A percentile compares a stretch with the other conserved stretches of the same genome.
Evolutionary conservation across 2,113 vertebrate genomes (phyloP).

Genomic region (Glaucomys volans): DNA sequence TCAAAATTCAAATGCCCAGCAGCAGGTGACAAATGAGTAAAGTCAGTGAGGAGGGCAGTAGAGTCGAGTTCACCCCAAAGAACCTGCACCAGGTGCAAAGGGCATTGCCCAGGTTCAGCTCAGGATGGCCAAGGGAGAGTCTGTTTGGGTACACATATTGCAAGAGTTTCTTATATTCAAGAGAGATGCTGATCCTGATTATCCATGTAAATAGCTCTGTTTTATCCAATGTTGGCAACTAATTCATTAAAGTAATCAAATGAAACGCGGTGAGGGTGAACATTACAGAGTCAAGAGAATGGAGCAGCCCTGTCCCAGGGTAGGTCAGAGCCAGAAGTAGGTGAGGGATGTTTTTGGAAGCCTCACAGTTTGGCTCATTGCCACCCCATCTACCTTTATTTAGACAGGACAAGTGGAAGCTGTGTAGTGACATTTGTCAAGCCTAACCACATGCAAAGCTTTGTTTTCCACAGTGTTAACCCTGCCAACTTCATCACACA

Average conservation of each 20-base stretch:
- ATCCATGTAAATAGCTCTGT: neutral
- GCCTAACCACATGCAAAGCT: neutral
- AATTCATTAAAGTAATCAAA: slow-evolving; percentile 2
- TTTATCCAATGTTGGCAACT: slow-evolving; percentile 4
- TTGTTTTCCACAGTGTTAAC: slow-evolving; percentile 5
- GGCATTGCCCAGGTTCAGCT: neutral
- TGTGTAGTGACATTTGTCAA: neutral
- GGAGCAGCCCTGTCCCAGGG: neutral
- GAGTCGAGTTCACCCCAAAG: neutral
- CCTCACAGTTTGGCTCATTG: neutral
- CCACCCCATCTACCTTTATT: neutral
- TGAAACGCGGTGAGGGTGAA: neutral
- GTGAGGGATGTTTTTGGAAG: neutral
- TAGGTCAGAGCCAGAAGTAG: neutral
- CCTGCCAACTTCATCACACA: neutral
- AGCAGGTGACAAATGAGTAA: neutral
- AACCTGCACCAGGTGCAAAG: neutral
- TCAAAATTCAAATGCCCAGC: neutral
- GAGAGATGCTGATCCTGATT: neutral
- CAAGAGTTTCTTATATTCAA: slow-evolving; percentile 13
- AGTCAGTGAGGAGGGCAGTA: neutral
- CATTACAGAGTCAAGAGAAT: neutral
- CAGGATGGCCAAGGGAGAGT: neutral
- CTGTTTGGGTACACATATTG: neutral
- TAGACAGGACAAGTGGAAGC: neutral